Base-by-base conservation (phyloP, 2,113 vertebrate species). In the Perca fluviatilis region DNA sequence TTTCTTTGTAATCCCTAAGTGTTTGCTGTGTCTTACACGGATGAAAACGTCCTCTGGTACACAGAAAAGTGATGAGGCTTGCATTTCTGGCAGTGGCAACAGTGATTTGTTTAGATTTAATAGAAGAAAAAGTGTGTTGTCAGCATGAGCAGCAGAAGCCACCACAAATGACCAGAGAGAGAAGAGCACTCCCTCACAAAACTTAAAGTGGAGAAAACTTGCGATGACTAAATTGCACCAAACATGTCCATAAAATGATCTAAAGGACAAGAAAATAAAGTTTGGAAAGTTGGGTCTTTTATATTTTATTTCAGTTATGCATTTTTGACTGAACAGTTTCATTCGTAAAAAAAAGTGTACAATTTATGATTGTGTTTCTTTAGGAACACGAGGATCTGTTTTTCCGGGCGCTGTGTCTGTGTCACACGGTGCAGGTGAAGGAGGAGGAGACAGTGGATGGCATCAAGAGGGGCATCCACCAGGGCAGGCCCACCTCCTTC, bases 351-450 rank as follows among this genome's bases (percentile, higher is more conserved):
- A 33, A 21, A 69, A 13, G 0, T 2, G 21, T 18, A 8, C 11
- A 40, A 18, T 19, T n/a, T 9, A 12, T 33, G 56, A 13, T 3
- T 68, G 11, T 88, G 61, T 49, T 30, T 57, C 72, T 67, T 66
- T 49, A 99, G 98, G 98, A 99, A 73, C 96, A 96, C 1, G 98
- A 99, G 84, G 98, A 99, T 19, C 95, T 99, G 1, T 99, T 99
- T 89, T 99, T 99, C 93, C 97, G 98, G 84, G 98, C 98, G 2
- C 91, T 99, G 75, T 99, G 98, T 79, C 96, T 99, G 64, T 99
- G 98, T 85, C 98, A 99, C 94, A 99, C 98, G 0, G 96, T 99
- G 90, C 98, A 99, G 85, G 98, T 99, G 85, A 99, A 99, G 89
- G 97, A 99, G 56, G 97, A 98, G 63, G 97, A 97, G 18, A 95